Percentiles rank a stretch among this genome's conserved stretches.
Evolutionary conservation across 2,888 invertebrate species (phyloP).

Genomic region (Carpatolechia fugitivella): DNA sequence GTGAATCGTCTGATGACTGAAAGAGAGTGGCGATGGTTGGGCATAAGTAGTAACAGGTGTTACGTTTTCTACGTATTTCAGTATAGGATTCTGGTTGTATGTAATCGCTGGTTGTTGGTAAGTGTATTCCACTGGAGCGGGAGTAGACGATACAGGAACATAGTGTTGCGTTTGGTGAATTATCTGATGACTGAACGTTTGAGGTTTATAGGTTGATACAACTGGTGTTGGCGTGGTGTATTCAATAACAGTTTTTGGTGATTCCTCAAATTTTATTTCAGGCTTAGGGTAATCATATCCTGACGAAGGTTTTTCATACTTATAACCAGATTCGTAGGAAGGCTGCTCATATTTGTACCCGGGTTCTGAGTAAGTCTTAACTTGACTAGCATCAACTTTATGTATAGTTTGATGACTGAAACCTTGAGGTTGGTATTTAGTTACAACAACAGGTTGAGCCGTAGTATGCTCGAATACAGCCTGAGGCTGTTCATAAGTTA

Average conservation of each 20-base stretch:
- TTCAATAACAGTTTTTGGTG: slow-evolving; percentile 37
- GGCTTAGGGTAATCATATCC: slow-evolving; percentile 34
- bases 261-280: slow-evolving; percentile 45
- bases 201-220: slow-evolving; percentile 44
- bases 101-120: slow-evolving; percentile 61
- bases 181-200: slow-evolving; percentile 50
- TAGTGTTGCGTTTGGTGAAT: slow-evolving; percentile 43
- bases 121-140: slow-evolving; percentile 45
- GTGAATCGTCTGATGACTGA: slow-evolving; percentile 57
- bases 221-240: slow-evolving; percentile 51
- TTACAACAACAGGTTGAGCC: slow-evolving; percentile 20
- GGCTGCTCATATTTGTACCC: slow-evolving; percentile 53
- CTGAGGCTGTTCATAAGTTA: slow-evolving; percentile 37
- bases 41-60: slow-evolving; percentile 48
- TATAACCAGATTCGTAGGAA: slow-evolving; percentile 36
- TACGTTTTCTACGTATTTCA: slow-evolving; percentile 55
- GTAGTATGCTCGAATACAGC: slow-evolving; percentile 43
- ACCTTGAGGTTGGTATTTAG: slow-evolving; percentile 55
- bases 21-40: slow-evolving; percentile 45
- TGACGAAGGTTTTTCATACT: slow-evolving; percentile 43
- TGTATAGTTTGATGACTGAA: slow-evolving; percentile 55
- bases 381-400: slow-evolving; percentile 49
- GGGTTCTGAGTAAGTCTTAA: slow-evolving; percentile 41
- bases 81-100: slow-evolving; percentile 60
- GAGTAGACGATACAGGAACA: slow-evolving; percentile 47